phyloP scores from a whole-genome alignment of 2,113 vertebrate genomes.

The Cranoglanis bouderius region DNA sequence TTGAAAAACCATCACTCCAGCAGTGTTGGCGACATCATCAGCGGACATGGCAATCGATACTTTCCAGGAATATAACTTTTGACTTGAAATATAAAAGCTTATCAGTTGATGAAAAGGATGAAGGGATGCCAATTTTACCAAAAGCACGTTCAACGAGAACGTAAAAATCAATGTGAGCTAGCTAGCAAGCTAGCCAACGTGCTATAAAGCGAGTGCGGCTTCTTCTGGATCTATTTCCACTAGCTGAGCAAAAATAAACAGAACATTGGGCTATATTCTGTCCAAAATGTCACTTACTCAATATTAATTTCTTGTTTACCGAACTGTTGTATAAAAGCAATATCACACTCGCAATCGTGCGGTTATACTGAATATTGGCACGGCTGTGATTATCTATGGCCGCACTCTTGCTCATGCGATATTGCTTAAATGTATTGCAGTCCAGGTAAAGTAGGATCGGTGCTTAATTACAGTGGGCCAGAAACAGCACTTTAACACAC shows the following conservation, averaged over 20 bases:
- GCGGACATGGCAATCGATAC: not conserved
- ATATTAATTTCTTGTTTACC: not conserved
- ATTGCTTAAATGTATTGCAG: not conserved
- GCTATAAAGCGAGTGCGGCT: not conserved
- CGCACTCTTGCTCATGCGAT: not conserved
- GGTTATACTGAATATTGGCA: not conserved
- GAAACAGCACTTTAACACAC: slow-evolving; percentile 3
- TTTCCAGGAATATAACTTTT: not conserved
- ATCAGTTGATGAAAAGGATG: not conserved
- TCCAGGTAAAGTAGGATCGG: not conserved
- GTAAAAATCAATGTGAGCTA: not conserved
- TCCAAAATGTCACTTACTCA: not conserved
- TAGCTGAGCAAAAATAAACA: not conserved
- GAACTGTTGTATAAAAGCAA: not conserved
- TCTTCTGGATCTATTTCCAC: not conserved
- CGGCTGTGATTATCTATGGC: too few relatives aligned
- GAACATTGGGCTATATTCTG: not conserved
- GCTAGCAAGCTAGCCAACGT: not conserved
- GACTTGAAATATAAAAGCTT: not conserved
- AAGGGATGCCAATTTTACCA: not conserved
- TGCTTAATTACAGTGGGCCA: not conserved
- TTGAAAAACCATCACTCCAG: too few relatives aligned
- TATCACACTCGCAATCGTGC: not conserved
- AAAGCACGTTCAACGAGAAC: not conserved
- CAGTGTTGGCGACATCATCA: not conserved